Base-by-base conservation (phyloP, 2,797 vertebrate genomes). In the Cygnus olor region DNA sequence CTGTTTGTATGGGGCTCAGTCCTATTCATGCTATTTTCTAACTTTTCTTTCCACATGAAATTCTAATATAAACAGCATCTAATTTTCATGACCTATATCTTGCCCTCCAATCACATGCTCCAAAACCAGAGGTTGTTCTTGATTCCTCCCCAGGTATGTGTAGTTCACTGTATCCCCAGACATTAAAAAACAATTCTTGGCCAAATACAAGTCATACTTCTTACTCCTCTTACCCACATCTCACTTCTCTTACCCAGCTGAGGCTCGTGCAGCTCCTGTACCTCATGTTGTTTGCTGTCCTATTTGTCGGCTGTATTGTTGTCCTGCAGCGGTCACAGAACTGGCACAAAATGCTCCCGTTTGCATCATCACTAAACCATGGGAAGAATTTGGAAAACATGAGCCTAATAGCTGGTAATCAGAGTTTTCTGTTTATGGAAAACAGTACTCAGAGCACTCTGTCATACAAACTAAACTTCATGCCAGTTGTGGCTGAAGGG, bases 311-410 rank as follows among this genome's bases (percentile, higher is more conserved):
- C 64, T 57, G 22, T 42, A 6, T 14, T 76, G 63, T 64, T 58
- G 34, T 58, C 66, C 72, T 80, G 89, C 60, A 70, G 0, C 1
- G 1, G 11, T 45, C 71, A 58, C 63, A 65, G 45, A 81, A 49
- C 21, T 25, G 40, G 25, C 76, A 61, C 42, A 73, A 56, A 65
- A 49, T 8, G 11, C 38, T 94, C 79, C 85, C 71, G 80, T 53
- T 45, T 77, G 64, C 64, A 51, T 91, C 91, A 66, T 58, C 72
- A 63, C 45, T 28, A 47, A 91, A 64, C 47, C 66, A 56, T 28
- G 85, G 60, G 68, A 95, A 73, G 79, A 82, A 91, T 80, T 24
- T 80, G 34, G 82, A 88, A 91, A 77, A 83, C 28, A 27, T 8
- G 28, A 85, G 72, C 38, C 51, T 72, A 69, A 79, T 32, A 42